Evolutionary conservation across 2,797 vertebrate species (phyloP).

Genomic region (Denticeps clupeoides): DNA sequence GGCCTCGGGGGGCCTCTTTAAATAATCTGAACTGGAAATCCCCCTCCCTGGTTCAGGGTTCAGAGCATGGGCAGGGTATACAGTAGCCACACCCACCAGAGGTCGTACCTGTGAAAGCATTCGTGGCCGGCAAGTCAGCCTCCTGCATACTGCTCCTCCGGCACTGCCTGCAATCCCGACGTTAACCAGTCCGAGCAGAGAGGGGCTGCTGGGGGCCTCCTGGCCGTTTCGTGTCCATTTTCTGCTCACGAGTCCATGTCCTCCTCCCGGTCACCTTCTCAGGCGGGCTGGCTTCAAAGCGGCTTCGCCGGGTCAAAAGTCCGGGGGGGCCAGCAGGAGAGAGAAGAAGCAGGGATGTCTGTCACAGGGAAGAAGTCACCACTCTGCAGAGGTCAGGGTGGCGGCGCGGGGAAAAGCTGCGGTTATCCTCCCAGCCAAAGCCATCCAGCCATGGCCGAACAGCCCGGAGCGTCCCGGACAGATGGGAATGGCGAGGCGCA

Average conservation of each 20-base stretch:
- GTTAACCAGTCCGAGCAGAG: slow-evolving; percentile 64
- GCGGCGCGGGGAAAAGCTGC: slow-evolving; percentile 21
- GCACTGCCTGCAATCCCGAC: slow-evolving; percentile 51
- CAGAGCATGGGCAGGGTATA: too few relatives aligned
- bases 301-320: slow-evolving; percentile 4
- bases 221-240: slow-evolving; percentile 78
- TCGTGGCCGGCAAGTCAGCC: slow-evolving; percentile 34
- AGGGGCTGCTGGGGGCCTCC: slow-evolving; percentile 44
- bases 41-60: too few relatives aligned
- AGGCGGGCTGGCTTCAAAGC: slow-evolving; percentile 1
- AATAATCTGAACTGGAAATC: too few relatives aligned
- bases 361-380: slow-evolving; percentile 3
- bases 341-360: slow-evolving; percentile 1
- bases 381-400: slow-evolving; percentile 8
- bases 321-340: neutral
- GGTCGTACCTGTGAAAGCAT: slow-evolving; percentile 39
- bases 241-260: slow-evolving; percentile 65
- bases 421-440: slow-evolving; percentile 69
- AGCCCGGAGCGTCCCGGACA: neutral
- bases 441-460: slow-evolving; percentile 52
- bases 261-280: slow-evolving; percentile 31
- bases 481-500: too few relatives aligned
- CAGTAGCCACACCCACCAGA: too few relatives aligned
- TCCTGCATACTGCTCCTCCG: slow-evolving; percentile 36
- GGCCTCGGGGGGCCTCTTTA: too few relatives aligned